Percentiles rank a stretch among this genome's conserved stretches.
Conservation (phyloP, 2,113 vertebrate species). For the Diadophis punctatus region DNA sequence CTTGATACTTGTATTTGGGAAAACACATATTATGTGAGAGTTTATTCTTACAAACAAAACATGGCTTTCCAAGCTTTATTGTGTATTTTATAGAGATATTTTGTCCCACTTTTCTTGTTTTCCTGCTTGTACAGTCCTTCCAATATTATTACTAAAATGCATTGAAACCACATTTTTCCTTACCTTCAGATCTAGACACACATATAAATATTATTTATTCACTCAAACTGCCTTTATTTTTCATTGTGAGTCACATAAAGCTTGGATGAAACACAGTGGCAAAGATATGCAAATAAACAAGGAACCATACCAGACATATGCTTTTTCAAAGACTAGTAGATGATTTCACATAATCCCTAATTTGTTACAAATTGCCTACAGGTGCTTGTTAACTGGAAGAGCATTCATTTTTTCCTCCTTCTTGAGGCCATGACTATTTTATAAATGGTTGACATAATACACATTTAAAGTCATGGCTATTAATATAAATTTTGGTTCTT, state of each 20-base stretch:
- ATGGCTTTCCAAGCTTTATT: background rate
- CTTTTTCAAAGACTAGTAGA: background rate
- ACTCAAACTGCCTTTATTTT: background rate
- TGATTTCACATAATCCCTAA: background rate
- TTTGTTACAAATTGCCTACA: background rate
- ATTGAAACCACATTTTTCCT: background rate
- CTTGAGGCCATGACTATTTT: background rate
- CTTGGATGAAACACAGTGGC: background rate
- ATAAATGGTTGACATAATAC: background rate
- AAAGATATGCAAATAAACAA: background rate
- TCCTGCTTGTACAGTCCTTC: background rate
- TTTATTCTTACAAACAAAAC: background rate
- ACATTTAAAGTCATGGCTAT: background rate
- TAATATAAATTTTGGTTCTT: background rate
- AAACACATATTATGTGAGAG: background rate
- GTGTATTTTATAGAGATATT: background rate
- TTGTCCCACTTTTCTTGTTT: background rate
- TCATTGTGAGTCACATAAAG: background rate
- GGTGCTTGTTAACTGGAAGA: background rate
- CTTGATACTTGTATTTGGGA: background rate
- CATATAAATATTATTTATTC: background rate
- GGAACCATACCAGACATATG: background rate
- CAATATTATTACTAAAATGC: background rate
- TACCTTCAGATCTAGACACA: background rate
- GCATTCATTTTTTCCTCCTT: background rate